Evolutionary conservation across 2,113 vertebrate genomes (phyloP).

Genomic region (Sorex araneus): DNA sequence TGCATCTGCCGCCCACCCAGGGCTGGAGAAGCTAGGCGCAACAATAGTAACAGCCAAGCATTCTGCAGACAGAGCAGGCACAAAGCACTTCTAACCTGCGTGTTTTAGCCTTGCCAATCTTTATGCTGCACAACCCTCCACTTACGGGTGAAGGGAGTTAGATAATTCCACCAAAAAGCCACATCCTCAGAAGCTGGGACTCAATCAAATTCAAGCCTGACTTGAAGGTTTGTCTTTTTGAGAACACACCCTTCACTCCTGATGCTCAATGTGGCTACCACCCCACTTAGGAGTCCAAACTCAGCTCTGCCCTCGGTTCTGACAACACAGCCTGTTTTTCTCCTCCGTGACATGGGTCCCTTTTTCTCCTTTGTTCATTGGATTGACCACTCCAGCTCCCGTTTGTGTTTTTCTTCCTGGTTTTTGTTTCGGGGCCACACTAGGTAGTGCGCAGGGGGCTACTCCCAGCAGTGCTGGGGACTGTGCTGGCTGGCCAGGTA

Average conservation of each 20-base stretch:
- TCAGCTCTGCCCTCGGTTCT: background rate
- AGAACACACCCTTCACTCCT: background rate
- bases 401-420: background rate
- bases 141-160: background rate
- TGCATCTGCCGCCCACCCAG: conserved; percentile 10
- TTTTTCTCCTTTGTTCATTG: conserved; percentile 40
- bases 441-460: no score
- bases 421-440: no score
- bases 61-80: no score
- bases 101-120: background rate
- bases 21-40: conserved; percentile 43
- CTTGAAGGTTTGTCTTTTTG: conserved; percentile 34
- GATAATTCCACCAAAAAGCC: background rate
- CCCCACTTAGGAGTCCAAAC: background rate
- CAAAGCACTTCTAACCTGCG: no score
- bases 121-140: conserved; percentile 13
- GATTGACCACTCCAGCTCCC: background rate
- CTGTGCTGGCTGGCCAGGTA: no score
- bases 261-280: background rate
- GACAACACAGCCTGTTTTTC: background rate
- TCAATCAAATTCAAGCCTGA: conserved; percentile 1
- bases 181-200: conserved; percentile 20
- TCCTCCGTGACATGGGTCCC: background rate
- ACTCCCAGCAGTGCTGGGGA: no score
- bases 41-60: background rate